Base-by-base conservation (phyloP, 2,888 invertebrate species). In the Machimus atricapillus region DNA sequence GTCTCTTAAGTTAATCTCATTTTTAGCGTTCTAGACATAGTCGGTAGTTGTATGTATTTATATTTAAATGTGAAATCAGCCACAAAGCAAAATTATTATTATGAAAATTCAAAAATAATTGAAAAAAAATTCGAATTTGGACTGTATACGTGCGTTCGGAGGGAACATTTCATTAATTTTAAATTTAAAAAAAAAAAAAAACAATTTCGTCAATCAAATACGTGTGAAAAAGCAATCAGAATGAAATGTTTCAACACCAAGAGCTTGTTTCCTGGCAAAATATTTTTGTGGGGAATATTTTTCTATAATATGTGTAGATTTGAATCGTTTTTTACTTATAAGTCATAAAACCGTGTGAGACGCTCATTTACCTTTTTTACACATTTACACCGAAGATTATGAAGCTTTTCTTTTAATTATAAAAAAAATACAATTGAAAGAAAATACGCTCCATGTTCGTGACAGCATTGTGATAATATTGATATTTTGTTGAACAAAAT, bases 401-500 rank as follows among this genome's bases (percentile, higher is more conserved):
- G 66, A 66, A 66, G 19, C 16, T 83, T 83, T 83, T 81, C 37
- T 73, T 40, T 66, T 40, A 19, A 40, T 83, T 19, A 52, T 52
- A 31, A 43, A 43, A 19, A 19, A 86, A 77, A 74, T 5, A 12
- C 2, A 76, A 78, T 34, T 77, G 46, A 34, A 79, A 58, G 73
- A 43, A 82, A 81, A 73, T 31, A 81, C 73, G 78, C 79, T 77
- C 78, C 87, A 74, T 56, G 81, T 87, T 81, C 73, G 56, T 46
- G 79, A 86, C 78, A 79, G 79, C 46, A 86, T 79, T 87, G 87
- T 87, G 87, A 87, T 87, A 87, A n/a, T 43, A 23, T 23, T 76
- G 37, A 77, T 74, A 76, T 86, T 86, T 37, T 86, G 58, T 86
- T 86, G 37, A 58, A 78, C 76, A 74, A 86, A 76, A 74, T 56